Evolutionary conservation across 2,888 invertebrate genomes (phyloP), one percentile per base, ranked within the genome.

Genomic region (Congeria kusceri): DNA sequence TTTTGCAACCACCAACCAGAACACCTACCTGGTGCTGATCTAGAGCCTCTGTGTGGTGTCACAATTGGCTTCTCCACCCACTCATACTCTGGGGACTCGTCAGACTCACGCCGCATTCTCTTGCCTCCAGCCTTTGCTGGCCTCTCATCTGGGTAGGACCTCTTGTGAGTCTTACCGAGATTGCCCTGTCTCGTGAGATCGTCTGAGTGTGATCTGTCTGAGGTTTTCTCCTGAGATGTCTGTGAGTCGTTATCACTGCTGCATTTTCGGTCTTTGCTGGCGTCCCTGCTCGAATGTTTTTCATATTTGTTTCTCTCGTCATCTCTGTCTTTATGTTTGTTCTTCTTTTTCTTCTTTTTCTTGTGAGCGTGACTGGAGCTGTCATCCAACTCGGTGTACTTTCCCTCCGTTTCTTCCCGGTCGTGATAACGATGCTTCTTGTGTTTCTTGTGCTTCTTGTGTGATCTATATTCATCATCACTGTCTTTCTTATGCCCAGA

Each of bases 21-120:
- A 23, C 3, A 63, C 69, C 49, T 20, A 79, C 79, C 79, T 68
- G 73, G 75, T 27, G 32, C 67, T 27, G 75, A 76, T 9, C 20
- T 58, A 15, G 76, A 72, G 32, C 44, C 13, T 11, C 44, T 18
- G 46, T 28, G 27, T 29, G 47, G 66, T 39, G 63, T 72, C 62
- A 93, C 92, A 58, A 91, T 91, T 5, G 92, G 92, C 74, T 91
- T 90, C 80, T 93, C 93, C 29, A 93, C 92, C 93, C 93, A 93
- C 62, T 90, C 91, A 83, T 92, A 89, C 70, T 92, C 91, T n/a
- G 57, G 20, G 25, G 80, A 80, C 15, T 82, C 82, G 28, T 81
- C 78, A 3, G 74, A 83, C 9, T 83, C 83, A 28, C 69, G 63
- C 18, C 76, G 44, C 11, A 49, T 57, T 2, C 67, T 67, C 61